Percentiles rank a stretch among this genome's conserved stretches.
These are phyloP conservation scores for Hyppa rectilinea DNA, from an alignment of 2,888 invertebrate species.

Conservation along the genomic window DNA sequence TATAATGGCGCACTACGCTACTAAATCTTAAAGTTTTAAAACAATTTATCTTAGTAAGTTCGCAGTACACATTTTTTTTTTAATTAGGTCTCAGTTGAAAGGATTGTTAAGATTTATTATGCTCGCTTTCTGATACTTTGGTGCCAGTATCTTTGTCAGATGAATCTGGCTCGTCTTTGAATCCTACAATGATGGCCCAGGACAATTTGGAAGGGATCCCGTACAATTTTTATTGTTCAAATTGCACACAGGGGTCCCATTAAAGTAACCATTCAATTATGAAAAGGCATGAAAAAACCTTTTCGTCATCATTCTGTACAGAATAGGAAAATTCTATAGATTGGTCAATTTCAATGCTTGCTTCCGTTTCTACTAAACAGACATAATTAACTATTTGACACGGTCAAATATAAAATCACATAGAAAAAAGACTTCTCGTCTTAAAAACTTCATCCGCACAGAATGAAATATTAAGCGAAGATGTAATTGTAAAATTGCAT, in stretches of 20 bases:
- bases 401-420: no score
- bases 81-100: constrained; percentile 9
- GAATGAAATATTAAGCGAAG: no score
- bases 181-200: not conserved
- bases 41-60: constrained; percentile 18
- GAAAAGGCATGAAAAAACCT: not conserved
- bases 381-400: no score
- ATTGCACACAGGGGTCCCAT: not conserved
- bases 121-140: not conserved
- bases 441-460: no score
- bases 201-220: not conserved
- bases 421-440: no score
- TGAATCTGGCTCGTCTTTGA: not conserved
- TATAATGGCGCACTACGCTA: constrained; percentile 11
- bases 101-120: constrained; percentile 1
- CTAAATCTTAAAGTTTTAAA: constrained; percentile 41
- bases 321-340: not conserved
- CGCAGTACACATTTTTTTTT: not conserved
- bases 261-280: constrained; percentile 7
- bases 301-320: not conserved
- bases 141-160: not conserved
- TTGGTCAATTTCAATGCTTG: not conserved
- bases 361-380: not conserved
- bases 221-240: not conserved
- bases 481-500: no score